These are phyloP conservation scores for Girardia tigrina DNA, from an alignment of 2,888 invertebrate genomes.

Conservation along the genomic window DNA sequence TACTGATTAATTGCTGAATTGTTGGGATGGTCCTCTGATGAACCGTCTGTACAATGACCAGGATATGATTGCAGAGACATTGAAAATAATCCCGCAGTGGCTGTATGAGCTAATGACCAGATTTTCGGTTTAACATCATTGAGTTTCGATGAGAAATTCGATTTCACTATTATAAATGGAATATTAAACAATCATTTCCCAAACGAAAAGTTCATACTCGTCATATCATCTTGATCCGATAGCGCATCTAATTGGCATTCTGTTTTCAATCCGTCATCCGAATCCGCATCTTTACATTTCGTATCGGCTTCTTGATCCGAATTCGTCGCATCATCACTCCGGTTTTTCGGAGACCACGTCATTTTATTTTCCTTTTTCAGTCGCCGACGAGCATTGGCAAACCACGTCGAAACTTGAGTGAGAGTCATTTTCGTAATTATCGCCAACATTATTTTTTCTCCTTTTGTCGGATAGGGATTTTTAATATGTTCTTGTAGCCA, in stretches of 20 bases:
- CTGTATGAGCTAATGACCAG: slow-evolving; percentile 30
- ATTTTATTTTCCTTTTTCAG: slow-evolving; percentile 92
- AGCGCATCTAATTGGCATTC: background rate
- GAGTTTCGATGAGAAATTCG: slow-evolving; percentile 5
- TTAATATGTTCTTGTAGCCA: slow-evolving; percentile 92
- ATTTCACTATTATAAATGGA: background rate
- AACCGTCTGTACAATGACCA: background rate
- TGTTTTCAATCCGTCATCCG: background rate
- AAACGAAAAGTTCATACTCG: background rate
- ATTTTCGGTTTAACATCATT: slow-evolving; percentile 28
- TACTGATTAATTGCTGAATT: slow-evolving; percentile 7
- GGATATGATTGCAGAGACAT: background rate
- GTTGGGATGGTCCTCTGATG: background rate
- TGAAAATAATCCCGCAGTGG: slow-evolving; percentile 25
- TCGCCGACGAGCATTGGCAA: slow-evolving; percentile 78
- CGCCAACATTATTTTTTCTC: slow-evolving; percentile 84
- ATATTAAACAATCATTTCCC: background rate
- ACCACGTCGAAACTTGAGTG: slow-evolving; percentile 81
- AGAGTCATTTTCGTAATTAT: slow-evolving; percentile 87
- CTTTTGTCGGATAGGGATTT: slow-evolving; percentile 86
- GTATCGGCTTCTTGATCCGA: slow-evolving; percentile 13
- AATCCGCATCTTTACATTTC: slow-evolving; percentile 11
- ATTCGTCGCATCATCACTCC: slow-evolving; percentile 28
- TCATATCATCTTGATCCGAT: background rate
- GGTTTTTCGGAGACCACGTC: slow-evolving; percentile 76